Percentiles rank a stretch among this genome's conserved stretches.
phyloP scores from a whole-genome alignment of 1,140 invertebrate genomes.

The Danaus melanippus region DNA sequence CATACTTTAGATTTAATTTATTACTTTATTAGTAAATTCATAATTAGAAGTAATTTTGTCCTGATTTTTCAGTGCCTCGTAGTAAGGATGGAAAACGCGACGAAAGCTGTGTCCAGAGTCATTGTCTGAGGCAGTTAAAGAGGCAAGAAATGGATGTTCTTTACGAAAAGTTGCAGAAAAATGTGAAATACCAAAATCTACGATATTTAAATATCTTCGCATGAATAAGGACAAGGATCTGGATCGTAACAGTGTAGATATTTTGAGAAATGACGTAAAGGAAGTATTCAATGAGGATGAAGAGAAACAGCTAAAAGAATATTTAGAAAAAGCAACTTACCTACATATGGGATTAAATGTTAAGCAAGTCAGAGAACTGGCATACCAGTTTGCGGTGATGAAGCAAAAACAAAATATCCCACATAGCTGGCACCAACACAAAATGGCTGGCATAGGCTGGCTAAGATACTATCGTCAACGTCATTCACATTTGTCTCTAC shows the following conservation, averaged over 20 bases:
- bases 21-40: no score
- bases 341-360: conserved; percentile 17
- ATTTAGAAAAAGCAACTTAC: conserved; percentile 15
- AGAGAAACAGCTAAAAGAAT: conserved; percentile 10
- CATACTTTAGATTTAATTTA: conserved; percentile 1
- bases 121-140: conserved; percentile 14
- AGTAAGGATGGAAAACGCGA: conserved; percentile 13
- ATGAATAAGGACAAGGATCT: conserved; percentile 10
- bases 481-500: conserved; percentile 8
- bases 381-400: conserved; percentile 16
- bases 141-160: conserved; percentile 10
- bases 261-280: conserved; percentile 8
- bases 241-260: not conserved
- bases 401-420: conserved; percentile 10
- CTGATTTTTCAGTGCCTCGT: conserved; percentile 13
- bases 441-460: conserved; percentile 8
- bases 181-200: conserved; percentile 16
- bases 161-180: conserved; percentile 15
- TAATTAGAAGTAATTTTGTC: not conserved
- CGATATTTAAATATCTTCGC: conserved; percentile 10
- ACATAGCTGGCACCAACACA: conserved; percentile 5
- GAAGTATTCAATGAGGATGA: conserved; percentile 11
- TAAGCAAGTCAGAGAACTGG: conserved; percentile 18
- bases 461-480: conserved; percentile 3
- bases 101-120: conserved; percentile 7